Evolutionary conservation across 2,888 invertebrate species (phyloP).

Genomic region (Arenicola marina): DNA sequence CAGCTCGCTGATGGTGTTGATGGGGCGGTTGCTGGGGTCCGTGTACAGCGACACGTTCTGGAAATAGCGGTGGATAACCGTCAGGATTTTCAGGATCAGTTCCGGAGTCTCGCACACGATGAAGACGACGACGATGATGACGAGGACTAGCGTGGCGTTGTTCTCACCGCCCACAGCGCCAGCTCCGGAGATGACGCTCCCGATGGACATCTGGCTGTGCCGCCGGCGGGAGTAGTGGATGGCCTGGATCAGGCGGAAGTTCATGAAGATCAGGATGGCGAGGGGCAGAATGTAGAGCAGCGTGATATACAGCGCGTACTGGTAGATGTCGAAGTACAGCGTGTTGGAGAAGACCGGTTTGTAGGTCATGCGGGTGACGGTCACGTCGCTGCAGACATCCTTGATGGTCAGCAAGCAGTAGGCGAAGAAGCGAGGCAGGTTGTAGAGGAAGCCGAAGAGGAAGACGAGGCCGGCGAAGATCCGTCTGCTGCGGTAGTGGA

Average conservation of each 20-base stretch:
- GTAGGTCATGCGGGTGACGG: constrained; percentile 13
- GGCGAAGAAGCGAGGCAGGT: constrained; percentile 30
- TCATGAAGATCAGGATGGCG: constrained; percentile 20
- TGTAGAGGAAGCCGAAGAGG: constrained; percentile 23
- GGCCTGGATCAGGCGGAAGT: constrained; percentile 24
- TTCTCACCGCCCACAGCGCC: constrained; percentile 15
- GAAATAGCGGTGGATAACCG: constrained; percentile 12
- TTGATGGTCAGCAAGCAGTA: constrained; percentile 16
- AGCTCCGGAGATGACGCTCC: not conserved
- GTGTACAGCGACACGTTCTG: not conserved
- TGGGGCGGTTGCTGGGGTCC: not conserved
- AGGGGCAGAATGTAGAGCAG: constrained; percentile 32
- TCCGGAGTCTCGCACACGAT: constrained; percentile 33
- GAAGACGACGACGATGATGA: constrained; percentile 30
- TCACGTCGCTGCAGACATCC: constrained; percentile 3
- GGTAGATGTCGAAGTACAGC: constrained; percentile 27
- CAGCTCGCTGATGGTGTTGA: constrained; percentile 15
- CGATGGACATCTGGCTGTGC: constrained; percentile 1
- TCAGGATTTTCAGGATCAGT: constrained; percentile 16
- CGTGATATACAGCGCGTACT: constrained; percentile 21
- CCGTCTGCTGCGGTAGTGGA: constrained; percentile 17
- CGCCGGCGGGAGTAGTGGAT: constrained; percentile 20
- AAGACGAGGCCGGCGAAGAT: constrained; percentile 16
- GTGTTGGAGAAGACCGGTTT: constrained; percentile 17
- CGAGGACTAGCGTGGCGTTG: constrained; percentile 33